Base-by-base conservation (phyloP, 2,113 vertebrate genomes). In the Chascanopsetta lugubris region DNA sequence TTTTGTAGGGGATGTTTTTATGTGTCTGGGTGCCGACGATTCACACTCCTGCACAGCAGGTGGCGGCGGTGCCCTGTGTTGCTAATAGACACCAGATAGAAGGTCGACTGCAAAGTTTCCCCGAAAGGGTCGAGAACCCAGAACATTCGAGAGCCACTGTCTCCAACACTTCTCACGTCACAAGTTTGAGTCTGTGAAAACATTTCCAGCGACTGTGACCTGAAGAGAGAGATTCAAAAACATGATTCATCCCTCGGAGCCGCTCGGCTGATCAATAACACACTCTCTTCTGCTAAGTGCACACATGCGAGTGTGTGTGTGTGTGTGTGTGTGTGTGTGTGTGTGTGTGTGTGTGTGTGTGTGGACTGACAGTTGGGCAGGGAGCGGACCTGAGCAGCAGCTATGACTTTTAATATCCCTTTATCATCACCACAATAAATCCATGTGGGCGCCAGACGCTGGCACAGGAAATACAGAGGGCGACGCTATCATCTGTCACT, bases 391-490 rank as follows among this genome's bases (percentile, higher is more conserved):
- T 61, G 53, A 69, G 54, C 49, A 60, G 49, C 20, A 79, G 77
- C 71, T 66, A 20, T 18, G 63, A 77, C 60, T 91, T 90, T 90
- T 92, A 91, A 92, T 91, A 90, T 88, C 82, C 77, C 58, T 86
- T 90, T 85, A 86, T 89, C 79, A 45, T 84, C 73, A 58, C 25
- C 57, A 72, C 79, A 84, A 78, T 79, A 85, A 68, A 71, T 85
- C 85, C 57, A 61, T 61, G 75, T 67, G 65, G 67, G 77, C 47
- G 55, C 58, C 80, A 77, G 63, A 69, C 75, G 40, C 60, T 40
- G 66, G 74, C 75, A 80, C 69, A 87, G 88, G 84, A 91, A 84
- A 90, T 86, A 85, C 72, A 38, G 50, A 62, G 29, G 45, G 73
- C 68, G 84, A 87, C 84, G 57, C 67, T 86, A 89, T 91, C 79